Base-by-base conservation (phyloP, 1,140 invertebrate species). In the Bombus picipes region DNA sequence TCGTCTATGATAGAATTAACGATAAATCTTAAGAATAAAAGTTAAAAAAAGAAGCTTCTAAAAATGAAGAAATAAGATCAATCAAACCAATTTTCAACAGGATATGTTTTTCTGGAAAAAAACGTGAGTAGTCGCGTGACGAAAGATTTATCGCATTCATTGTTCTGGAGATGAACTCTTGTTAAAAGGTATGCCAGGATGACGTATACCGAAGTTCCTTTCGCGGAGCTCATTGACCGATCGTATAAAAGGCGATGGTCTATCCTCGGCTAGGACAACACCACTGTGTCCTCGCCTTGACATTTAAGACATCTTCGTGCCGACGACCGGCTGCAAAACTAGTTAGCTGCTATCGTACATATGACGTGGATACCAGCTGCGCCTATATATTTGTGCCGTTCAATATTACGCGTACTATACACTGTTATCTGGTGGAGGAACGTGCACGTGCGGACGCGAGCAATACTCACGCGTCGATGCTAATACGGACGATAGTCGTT, bases 271-370 rank as follows among this genome's bases (percentile, higher is more conserved):
- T 75, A 75, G 65, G 73, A 74, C 86, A 83, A 47, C 57, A 34
- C 53, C 82, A 72, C 70, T 84, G 87, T 87, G 87, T 91, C 70
- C 85, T 88, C 86, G 92, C 92, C 92, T 92, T 92, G 92, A 92
- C 92, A 92, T 92, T 92, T 92, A 92, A 88, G 72, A 66, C 87
- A 91, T 92, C 91, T 92, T 92, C 88, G 85, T 87, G 84, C 80
- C 82, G 85, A 83, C 82, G 85, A 90, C 77, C 89, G 80, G 41
- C 85, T 88, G 81, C 83, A 71, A 91, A 89, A 90, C 86, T 81
- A 81, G 88, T 88, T 88, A 72, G 39, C 85, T 32, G 28, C 77
- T 70, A 78, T 79, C 68, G 43, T 5, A 53, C 59, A 59, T 66
- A 62, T 77, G 73, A 84, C 41, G 66, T 62, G 77, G 83, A 65